Evolutionary conservation across 2,113 vertebrate genomes (phyloP).

Genomic region (Rhynchomys soricoides): DNA sequence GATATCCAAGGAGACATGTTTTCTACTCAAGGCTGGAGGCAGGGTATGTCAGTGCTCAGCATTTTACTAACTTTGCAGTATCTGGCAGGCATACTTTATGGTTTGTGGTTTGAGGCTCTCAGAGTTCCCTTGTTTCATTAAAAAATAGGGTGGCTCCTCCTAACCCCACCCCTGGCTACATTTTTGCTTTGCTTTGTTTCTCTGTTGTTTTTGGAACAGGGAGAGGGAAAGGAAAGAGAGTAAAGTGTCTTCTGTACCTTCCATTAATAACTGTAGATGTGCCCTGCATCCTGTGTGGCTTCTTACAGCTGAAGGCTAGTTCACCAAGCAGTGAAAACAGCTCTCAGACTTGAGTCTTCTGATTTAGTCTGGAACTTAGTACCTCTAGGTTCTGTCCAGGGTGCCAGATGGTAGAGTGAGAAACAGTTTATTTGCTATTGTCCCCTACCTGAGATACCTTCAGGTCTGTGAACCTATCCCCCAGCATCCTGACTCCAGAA

Average conservation of each 20-base stretch:
- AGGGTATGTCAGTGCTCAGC: not conserved
- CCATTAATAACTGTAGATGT: not conserved
- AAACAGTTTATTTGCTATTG: not conserved
- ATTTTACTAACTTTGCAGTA: not conserved
- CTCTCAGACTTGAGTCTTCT: not conserved
- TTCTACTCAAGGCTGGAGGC: not conserved
- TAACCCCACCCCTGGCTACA: not conserved
- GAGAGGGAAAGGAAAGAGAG: not conserved
- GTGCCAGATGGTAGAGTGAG: not conserved
- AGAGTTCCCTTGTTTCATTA: slow-evolving; percentile 68
- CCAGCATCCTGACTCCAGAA: not conserved
- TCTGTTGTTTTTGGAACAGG: not conserved
- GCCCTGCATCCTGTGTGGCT: not conserved
- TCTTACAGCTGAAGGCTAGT: not conserved
- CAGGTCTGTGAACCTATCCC: not conserved
- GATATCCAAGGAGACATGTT: not conserved
- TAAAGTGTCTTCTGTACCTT: not conserved
- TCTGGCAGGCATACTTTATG: slow-evolving; percentile 33
- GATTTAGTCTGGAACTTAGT: fast-evolving
- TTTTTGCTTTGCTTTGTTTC: slow-evolving; percentile 47
- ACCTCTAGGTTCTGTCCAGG: not conserved
- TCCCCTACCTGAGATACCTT: not conserved
- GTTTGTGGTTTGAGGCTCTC: slow-evolving; percentile 68
- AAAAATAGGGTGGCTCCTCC: not conserved
- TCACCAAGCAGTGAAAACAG: not conserved